A percentile compares a stretch with the other conserved stretches of the same genome.
phyloP scores from a whole-genome alignment of 2,888 invertebrate genomes.

The Melolontha melolontha region DNA sequence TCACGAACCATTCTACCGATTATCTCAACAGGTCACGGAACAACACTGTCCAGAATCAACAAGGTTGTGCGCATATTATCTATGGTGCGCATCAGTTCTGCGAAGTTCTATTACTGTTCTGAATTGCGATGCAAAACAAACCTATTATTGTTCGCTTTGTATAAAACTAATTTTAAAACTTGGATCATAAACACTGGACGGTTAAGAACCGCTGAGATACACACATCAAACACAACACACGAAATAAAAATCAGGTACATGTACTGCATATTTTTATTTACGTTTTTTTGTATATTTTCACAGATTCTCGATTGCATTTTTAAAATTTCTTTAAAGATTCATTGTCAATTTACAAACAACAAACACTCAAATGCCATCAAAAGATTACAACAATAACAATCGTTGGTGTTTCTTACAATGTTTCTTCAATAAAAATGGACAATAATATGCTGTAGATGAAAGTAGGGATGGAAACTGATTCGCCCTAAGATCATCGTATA shows the following conservation, averaged over 20 bases:
- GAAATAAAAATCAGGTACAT: conserved; percentile 12
- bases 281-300: conserved; percentile 37
- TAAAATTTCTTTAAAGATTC: conserved; percentile 47
- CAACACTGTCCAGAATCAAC: too few species aligned
- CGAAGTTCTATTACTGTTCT: too few species aligned
- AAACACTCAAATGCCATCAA: conserved; percentile 54
- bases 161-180: too few species aligned
- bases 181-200: too few species aligned
- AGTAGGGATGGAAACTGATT: not conserved
- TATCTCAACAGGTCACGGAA: too few species aligned
- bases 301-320: conserved; percentile 40
- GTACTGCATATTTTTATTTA: conserved; percentile 39
- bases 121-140: too few species aligned
- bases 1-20: too few species aligned
- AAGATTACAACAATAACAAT: conserved; percentile 58
- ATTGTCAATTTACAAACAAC: conserved; percentile 55
- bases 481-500: not conserved
- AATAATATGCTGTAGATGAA: conserved; percentile 18
- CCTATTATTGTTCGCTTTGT: too few species aligned
- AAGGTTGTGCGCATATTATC: too few species aligned
- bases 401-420: conserved; percentile 43
- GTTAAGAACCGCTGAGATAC: too few species aligned
- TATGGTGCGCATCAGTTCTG: too few species aligned
- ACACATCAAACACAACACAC: too few species aligned
- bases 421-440: conserved; percentile 28